phyloP scores from a whole-genome alignment of 2,113 vertebrate species.

The Podarcis muralis region DNA sequence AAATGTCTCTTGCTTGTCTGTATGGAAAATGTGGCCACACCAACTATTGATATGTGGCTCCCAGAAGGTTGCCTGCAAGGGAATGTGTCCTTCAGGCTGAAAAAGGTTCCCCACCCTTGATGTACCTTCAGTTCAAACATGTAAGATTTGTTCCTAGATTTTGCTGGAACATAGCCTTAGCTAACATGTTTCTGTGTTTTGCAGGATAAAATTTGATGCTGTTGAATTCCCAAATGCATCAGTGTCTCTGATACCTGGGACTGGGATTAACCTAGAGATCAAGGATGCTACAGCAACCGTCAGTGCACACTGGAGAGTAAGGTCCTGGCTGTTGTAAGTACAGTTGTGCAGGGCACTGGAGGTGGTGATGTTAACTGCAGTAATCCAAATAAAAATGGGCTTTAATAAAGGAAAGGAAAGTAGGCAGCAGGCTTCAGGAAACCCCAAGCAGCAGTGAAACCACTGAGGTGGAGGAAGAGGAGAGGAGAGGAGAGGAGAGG shows the following conservation, averaged over 20 bases:
- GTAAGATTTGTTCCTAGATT: slow-evolving; percentile 12
- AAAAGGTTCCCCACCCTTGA: too few species aligned
- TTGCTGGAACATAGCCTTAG: neutral
- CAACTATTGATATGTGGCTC: too few species aligned
- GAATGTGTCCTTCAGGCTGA: too few species aligned
- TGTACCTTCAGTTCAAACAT: neutral
- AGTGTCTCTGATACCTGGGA: slow-evolving; percentile 64
- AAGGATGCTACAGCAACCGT: slow-evolving; percentile 67
- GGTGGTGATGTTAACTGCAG: neutral
- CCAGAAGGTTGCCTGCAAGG: too few species aligned
- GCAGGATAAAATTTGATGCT: slow-evolving; percentile 69
- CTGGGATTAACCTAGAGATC: slow-evolving; percentile 67
- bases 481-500: neutral
- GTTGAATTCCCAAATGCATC: slow-evolving; percentile 74
- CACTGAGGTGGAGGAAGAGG: neutral
- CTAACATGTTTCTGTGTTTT: slow-evolving; percentile 15
- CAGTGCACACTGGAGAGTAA: slow-evolving; percentile 66
- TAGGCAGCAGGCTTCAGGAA: neutral
- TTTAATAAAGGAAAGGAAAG: neutral
- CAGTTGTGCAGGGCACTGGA: neutral
- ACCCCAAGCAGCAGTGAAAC: neutral
- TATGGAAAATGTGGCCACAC: too few species aligned
- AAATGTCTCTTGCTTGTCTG: too few species aligned
- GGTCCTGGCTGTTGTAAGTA: slow-evolving; percentile 75
- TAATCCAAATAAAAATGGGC: neutral